A percentile compares a stretch with the other conserved stretches of the same genome.
Conservation (phyloP, 1,140 invertebrate species). For the Lamellibrachia luymesi region DNA sequence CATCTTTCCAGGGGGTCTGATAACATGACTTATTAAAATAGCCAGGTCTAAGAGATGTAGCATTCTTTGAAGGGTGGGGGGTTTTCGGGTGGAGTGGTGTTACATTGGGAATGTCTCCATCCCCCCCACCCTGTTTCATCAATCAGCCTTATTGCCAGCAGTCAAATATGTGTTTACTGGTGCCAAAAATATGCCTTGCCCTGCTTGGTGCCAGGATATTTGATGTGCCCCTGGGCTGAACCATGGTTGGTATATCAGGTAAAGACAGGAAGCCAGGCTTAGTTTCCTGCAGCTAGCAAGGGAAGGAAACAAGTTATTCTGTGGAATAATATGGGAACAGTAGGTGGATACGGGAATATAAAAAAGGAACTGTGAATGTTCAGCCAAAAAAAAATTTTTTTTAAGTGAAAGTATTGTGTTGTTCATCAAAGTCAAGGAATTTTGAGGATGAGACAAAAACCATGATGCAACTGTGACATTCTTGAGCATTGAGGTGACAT, state of each 20-base stretch:
- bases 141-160: neutral
- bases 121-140: neutral
- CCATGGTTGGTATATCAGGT: neutral
- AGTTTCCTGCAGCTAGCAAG: neutral
- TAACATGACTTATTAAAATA: neutral
- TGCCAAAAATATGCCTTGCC: neutral
- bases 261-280: neutral
- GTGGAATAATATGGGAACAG: neutral
- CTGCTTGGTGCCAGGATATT: neutral
- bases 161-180: neutral
- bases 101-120: neutral
- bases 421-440: neutral
- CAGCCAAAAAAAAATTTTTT: neutral
- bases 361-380: neutral
- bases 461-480: neutral
- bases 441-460: neutral
- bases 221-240: neutral
- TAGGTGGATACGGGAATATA: neutral
- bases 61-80: neutral
- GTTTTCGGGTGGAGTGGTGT: neutral
- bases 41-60: neutral
- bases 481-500: neutral
- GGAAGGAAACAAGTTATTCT: neutral
- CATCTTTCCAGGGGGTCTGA: neutral
- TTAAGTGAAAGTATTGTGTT: neutral